Evolutionary conservation across 1,140 invertebrate species (phyloP), one percentile per base, ranked within the genome.

Genomic region (Neomicropteryx cornuta): DNA sequence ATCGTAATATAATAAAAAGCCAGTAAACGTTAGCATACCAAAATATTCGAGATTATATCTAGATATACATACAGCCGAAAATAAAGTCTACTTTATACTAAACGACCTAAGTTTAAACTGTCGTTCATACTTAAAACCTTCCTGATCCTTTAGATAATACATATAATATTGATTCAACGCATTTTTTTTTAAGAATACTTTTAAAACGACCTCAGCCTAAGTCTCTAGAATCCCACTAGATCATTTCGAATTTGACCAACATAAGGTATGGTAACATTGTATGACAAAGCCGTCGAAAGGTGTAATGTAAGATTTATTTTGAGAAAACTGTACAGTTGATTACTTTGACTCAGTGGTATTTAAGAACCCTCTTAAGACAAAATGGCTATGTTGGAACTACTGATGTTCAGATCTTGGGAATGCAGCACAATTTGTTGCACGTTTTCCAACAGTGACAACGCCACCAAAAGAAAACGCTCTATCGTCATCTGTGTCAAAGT

Each of bases 201-300:
- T n/a, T n/a, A n/a, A n/a, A n/a, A n/a, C n/a, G n/a, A n/a, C n/a
- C n/a, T n/a, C n/a, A n/a, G n/a, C n/a, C n/a, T n/a, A n/a, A n/a
- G n/a, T n/a, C 75, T 74, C 51, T 92, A 92, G 56, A 92, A 90
- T 30, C 88, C 88, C 30, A 71, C 67, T 53, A 81, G 67, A 39
- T 77, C 75, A 11, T 68, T 54, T 41, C 70, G 64, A 39, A 79
- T 65, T 0, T 50, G 44, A 32, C 77, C 75, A 2, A 34, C 58
- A 36, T 74, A 80, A 0, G 39, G 27, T 29, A 78, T 70, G 6
- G 55, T 55, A 17, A 77, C 55, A 6, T 42, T 50, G 31, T 77
- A 62, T 4, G 49, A 29, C 0, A 39, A 33, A 2, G 52, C 54
- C 4, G 39, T 37, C 11, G 33, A 6, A 13, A 77, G 46, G 2